Evolutionary conservation across 2,797 vertebrate genomes (phyloP).

Genomic region (Oophaga sylvatica): DNA sequence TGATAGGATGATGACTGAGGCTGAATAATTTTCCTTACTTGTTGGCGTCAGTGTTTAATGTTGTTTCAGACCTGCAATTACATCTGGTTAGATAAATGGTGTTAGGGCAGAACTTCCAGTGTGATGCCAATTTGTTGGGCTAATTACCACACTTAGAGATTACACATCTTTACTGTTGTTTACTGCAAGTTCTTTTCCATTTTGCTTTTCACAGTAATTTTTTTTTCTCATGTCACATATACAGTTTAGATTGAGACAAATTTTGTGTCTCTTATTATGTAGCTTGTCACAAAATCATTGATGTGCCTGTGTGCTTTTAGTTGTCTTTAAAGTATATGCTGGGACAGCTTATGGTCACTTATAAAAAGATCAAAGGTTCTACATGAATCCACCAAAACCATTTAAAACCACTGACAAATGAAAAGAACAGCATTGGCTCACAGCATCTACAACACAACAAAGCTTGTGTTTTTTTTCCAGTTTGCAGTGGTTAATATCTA

Average conservation of each 20-base stretch:
- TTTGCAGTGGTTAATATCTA: not conserved
- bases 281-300: not conserved
- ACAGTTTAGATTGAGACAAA: not conserved
- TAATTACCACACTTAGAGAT: constrained; percentile 18
- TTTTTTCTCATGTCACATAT: not conserved
- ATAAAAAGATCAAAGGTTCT: not conserved
- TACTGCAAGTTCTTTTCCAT: constrained; percentile 5
- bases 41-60: constrained; percentile 35
- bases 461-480: too few species aligned
- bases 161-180: not conserved
- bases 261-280: not conserved
- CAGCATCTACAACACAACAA: too few species aligned
- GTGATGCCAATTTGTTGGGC: constrained; percentile 28
- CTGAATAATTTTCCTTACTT: not conserved
- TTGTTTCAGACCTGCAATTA: constrained; percentile 39
- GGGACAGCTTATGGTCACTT: not conserved
- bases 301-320: not conserved
- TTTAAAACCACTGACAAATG: too few species aligned
- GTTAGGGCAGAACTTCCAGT: not conserved
- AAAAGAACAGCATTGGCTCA: too few species aligned
- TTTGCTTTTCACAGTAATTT: not conserved
- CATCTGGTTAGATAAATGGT: constrained; percentile 22
- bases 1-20: not conserved
- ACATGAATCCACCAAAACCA: not conserved
- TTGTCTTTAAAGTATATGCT: not conserved